phyloP scores from a whole-genome alignment of 2,113 vertebrate species.

The Pycnonotus jocosus region DNA sequence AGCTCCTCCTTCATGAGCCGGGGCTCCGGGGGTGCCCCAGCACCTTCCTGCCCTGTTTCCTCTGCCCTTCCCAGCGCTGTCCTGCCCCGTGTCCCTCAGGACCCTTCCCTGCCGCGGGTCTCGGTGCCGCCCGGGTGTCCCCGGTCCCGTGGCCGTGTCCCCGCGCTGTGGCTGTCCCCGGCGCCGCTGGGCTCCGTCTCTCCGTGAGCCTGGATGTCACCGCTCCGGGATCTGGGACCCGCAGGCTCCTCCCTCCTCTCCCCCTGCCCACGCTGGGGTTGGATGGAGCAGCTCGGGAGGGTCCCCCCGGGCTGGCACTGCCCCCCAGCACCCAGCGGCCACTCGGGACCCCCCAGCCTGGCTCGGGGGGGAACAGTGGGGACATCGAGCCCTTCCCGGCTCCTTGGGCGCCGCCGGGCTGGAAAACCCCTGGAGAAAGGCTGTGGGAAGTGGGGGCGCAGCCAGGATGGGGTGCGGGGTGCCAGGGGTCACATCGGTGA shows the following conservation, averaged over 20 bases:
- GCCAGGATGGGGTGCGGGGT: background rate
- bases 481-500: background rate
- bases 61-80: background rate
- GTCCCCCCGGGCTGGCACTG: background rate
- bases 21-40: background rate
- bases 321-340: background rate
- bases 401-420: background rate
- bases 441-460: background rate
- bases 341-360: background rate
- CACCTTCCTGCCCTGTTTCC: background rate
- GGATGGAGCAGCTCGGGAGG: background rate
- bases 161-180: background rate
- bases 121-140: background rate
- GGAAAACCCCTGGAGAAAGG: background rate
- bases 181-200: background rate
- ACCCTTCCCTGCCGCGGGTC: background rate
- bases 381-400: accelerated
- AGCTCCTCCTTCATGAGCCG: background rate
- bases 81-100: background rate
- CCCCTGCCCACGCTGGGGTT: background rate
- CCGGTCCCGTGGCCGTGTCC: background rate
- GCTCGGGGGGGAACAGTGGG: accelerated
- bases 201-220: background rate
- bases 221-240: background rate
- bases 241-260: conserved; percentile 18